These are phyloP conservation scores for Hypotaenidia philippensis DNA, from an alignment of 2,797 vertebrate species.

Conservation along the genomic window DNA sequence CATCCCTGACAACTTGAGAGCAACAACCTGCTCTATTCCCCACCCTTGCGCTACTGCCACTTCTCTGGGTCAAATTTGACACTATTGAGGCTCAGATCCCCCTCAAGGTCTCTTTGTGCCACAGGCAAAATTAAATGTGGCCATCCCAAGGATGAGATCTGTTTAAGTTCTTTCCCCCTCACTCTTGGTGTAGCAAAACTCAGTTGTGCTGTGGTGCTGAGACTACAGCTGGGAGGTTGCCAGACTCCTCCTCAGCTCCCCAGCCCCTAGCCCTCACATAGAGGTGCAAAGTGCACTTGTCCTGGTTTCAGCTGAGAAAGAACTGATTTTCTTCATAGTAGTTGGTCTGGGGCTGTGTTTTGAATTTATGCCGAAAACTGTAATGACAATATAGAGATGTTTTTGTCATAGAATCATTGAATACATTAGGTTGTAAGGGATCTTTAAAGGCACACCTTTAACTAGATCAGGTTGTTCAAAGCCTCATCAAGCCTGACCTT, in stretches of 20 bases:
- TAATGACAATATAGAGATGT: too few species aligned
- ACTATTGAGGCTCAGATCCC: background rate
- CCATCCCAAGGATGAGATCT: background rate
- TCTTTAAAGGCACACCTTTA: too few species aligned
- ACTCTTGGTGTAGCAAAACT: background rate
- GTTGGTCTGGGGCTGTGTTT: too few species aligned
- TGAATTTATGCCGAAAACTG: too few species aligned
- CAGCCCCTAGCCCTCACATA: background rate
- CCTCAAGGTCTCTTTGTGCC: background rate
- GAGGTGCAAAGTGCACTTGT: background rate
- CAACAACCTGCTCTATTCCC: rapidly evolving
- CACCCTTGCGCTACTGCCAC: background rate
- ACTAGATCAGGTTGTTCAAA: too few species aligned
- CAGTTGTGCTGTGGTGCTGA: rapidly evolving
- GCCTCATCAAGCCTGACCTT: too few species aligned
- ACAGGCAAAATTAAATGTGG: background rate
- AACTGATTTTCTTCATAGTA: too few species aligned
- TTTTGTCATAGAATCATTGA: too few species aligned
- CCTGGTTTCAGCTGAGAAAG: too few species aligned
- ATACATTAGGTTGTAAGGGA: too few species aligned
- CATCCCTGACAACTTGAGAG: background rate
- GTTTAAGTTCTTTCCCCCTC: background rate
- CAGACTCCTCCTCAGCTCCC: background rate
- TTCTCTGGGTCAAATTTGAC: background rate
- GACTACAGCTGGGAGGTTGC: too few species aligned